Evolutionary conservation across 2,888 invertebrate species (phyloP), one percentile per base, ranked within the genome.

Genomic region (Polymixis flavicincta): DNA sequence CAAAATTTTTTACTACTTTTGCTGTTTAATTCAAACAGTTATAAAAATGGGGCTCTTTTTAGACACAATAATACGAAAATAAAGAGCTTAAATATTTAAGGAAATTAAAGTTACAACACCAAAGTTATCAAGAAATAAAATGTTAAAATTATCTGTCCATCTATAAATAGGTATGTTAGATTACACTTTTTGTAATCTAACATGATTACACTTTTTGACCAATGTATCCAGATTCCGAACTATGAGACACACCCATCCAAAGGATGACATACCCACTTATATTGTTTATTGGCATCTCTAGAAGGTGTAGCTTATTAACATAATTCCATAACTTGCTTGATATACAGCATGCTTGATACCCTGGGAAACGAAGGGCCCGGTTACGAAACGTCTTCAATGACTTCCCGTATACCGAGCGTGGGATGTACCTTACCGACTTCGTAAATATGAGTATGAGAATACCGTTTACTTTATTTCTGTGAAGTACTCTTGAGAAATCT

Each of bases 191-290:
- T n/a, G n/a, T n/a, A n/a, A n/a, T n/a, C n/a, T n/a, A n/a, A n/a
- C n/a, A n/a, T n/a, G n/a, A n/a, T n/a, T n/a, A n/a, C n/a, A n/a
- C n/a, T n/a, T n/a, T n/a, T n/a, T n/a, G n/a, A n/a, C n/a, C n/a
- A n/a, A n/a, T n/a, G n/a, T n/a, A n/a, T n/a, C n/a, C n/a, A n/a
- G n/a, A n/a, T n/a, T n/a, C n/a, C n/a, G n/a, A n/a, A 32, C 32
- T 32, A 32, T 77, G 76, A 45, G 78, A 69, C 83, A 61, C 75
- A 25, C 50, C 32, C 42, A 64, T 48, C 42, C 8, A 82, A 61
- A 76, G 6, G 59, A 83, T 69, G 78, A 68, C 42, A 76, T 63
- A 69, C 25, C 54, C 17, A 82, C 52, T 19, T 45, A 25, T 25
- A 63, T 45, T 63, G 64, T 79, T 79, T 63, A 25, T 11, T 54